These are phyloP conservation scores for Megastigmus dorsalis DNA, from an alignment of 2,888 invertebrate genomes.

Conservation along the genomic window DNA sequence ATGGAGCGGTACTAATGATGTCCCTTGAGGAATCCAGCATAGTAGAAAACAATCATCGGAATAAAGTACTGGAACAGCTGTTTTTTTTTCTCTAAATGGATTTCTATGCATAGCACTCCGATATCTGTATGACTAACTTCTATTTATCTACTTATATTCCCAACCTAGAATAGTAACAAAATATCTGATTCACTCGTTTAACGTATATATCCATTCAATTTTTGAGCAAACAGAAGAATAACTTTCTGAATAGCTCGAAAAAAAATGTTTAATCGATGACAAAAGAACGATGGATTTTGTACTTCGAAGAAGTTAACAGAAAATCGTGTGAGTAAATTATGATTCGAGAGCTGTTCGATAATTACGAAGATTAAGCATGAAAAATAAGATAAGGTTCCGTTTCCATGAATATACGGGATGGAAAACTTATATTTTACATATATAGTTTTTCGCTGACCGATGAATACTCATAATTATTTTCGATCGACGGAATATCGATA, in stretches of 20 bases:
- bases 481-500: not conserved
- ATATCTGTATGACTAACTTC: no score
- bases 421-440: not conserved
- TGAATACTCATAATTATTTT: constrained; percentile 19
- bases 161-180: no score
- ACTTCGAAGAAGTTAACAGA: no score
- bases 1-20: not conserved
- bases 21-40: not conserved
- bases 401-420: not conserved
- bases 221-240: no score
- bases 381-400: not conserved
- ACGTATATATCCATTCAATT: no score
- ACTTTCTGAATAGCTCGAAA: not conserved
- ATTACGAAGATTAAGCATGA: not conserved
- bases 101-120: no score
- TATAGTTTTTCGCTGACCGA: not conserved
- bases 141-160: no score
- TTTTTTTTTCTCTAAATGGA: no score
- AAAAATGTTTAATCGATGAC: not conserved
- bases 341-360: not conserved
- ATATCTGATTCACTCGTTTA: no score
- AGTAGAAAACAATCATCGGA: not conserved
- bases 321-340: not conserved
- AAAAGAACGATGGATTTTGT: no score
- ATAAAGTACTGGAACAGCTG: no score